Evolutionary conservation across 2,888 invertebrate species (phyloP).

Genomic region (Drosophila subsilvestris): DNA sequence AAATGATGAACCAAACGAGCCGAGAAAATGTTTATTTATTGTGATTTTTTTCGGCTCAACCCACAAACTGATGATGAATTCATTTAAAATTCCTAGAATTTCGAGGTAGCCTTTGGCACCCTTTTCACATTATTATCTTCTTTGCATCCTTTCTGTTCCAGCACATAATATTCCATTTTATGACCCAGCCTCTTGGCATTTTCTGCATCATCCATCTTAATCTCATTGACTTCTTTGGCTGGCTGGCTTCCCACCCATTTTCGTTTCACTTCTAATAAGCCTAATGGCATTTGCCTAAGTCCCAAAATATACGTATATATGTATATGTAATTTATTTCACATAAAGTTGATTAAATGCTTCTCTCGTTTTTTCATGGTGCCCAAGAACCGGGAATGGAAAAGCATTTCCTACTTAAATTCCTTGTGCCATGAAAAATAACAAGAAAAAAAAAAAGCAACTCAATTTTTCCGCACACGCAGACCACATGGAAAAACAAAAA

Average conservation of each 20-base stretch:
- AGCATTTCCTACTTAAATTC: conserved; percentile 30
- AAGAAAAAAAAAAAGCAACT: conserved; percentile 30
- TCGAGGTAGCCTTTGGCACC: neutral
- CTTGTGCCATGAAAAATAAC: conserved; percentile 5
- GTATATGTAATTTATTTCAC: conserved; percentile 53
- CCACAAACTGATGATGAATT: neutral
- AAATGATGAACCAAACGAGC: neutral
- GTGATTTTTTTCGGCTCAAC: too few species aligned
- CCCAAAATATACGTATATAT: conserved; percentile 14
- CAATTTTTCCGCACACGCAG: conserved; percentile 45
- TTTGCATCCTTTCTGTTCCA: neutral
- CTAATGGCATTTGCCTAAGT: conserved; percentile 53
- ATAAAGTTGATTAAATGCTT: conserved; percentile 74
- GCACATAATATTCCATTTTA: conserved; percentile 17
- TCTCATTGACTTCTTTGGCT: conserved; percentile 27
- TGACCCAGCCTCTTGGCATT: conserved; percentile 6
- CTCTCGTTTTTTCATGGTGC: conserved; percentile 19
- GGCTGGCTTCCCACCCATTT: neutral
- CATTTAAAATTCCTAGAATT: neutral
- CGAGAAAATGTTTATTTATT: neutral
- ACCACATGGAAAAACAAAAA: conserved; percentile 59
- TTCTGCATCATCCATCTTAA: conserved; percentile 42
- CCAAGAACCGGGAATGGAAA: conserved; percentile 6
- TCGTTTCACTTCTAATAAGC: conserved; percentile 56
- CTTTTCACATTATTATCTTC: conserved; percentile 2